A percentile compares a stretch with the other conserved stretches of the same genome.
Conservation (phyloP, 2,797 vertebrate genomes). For the Clarias fuscus region DNA sequence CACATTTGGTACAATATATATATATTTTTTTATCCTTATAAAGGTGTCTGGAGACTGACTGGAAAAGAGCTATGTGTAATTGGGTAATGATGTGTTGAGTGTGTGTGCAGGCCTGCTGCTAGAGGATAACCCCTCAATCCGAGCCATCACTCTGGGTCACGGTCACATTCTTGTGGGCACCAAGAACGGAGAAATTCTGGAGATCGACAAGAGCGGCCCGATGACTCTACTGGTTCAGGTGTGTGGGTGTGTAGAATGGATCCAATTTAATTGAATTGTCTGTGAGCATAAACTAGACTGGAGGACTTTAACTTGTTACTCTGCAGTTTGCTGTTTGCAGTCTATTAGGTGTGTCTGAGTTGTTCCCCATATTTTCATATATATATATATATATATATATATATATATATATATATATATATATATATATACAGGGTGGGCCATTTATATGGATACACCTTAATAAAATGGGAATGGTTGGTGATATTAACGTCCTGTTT, state of each 20-base stretch:
- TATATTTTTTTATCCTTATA: background rate
- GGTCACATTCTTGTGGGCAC: slow-evolving; percentile 94
- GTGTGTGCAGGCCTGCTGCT: slow-evolving; percentile 83
- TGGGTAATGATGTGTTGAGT: background rate
- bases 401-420: too few species aligned
- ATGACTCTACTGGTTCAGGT: slow-evolving; percentile 92
- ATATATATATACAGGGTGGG: too few species aligned
- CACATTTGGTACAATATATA: background rate
- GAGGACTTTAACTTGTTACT: background rate
- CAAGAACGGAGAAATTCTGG: slow-evolving; percentile 93
- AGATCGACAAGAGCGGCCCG: slow-evolving; percentile 92
- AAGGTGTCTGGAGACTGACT: background rate
- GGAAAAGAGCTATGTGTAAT: background rate
- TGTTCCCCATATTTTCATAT: background rate
- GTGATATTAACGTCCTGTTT: too few species aligned
- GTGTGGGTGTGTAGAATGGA: slow-evolving; percentile 13
- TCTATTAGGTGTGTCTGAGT: background rate
- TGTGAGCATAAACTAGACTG: background rate
- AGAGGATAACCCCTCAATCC: slow-evolving; percentile 95
- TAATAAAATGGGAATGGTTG: too few species aligned
- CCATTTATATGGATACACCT: too few species aligned
- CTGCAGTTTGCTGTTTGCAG: background rate
- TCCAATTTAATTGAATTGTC: background rate
- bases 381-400: background rate
- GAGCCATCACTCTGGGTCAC: slow-evolving; percentile 91